A percentile compares a stretch with the other conserved stretches of the same genome.
phyloP scores from a whole-genome alignment of 2,113 vertebrate species.

The Anoplopoma fimbria region DNA sequence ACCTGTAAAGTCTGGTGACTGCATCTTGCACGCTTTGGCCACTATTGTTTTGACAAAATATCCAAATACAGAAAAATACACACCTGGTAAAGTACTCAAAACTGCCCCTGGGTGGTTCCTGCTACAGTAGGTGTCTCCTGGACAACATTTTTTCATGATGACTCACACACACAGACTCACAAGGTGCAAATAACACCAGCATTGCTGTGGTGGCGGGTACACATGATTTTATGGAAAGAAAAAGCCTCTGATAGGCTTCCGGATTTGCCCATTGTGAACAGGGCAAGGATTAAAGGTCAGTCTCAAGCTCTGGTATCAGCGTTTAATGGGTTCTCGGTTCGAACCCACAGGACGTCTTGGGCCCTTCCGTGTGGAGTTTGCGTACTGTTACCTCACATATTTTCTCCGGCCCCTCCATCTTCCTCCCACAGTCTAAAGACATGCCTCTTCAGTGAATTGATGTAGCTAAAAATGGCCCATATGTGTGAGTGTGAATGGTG shows the following conservation, averaged over 20 bases:
- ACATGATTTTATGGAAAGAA: too few relatives aligned
- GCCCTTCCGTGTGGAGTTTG: too few relatives aligned
- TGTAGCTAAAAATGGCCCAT: too few relatives aligned
- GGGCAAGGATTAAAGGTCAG: too few relatives aligned
- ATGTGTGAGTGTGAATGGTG: too few relatives aligned
- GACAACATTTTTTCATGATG: background rate
- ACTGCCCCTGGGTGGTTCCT: background rate
- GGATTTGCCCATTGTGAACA: too few relatives aligned
- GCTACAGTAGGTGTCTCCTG: background rate
- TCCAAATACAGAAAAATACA: background rate
- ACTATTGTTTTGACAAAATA: background rate
- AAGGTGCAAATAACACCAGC: background rate
- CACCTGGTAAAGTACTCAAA: background rate
- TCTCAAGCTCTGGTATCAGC: background rate
- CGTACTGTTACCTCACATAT: background rate
- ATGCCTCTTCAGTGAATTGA: background rate
- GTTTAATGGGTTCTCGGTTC: background rate
- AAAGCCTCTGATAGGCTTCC: background rate
- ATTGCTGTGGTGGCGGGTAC: too few relatives aligned
- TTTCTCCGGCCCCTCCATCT: background rate
- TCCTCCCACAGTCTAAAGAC: background rate
- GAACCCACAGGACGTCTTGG: background rate
- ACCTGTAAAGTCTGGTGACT: background rate
- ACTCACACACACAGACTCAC: background rate
- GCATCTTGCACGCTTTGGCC: background rate